Percentiles rank a stretch among this genome's conserved stretches.
phyloP scores from a whole-genome alignment of 1,140 invertebrate genomes.

The Formica exsecta region DNA sequence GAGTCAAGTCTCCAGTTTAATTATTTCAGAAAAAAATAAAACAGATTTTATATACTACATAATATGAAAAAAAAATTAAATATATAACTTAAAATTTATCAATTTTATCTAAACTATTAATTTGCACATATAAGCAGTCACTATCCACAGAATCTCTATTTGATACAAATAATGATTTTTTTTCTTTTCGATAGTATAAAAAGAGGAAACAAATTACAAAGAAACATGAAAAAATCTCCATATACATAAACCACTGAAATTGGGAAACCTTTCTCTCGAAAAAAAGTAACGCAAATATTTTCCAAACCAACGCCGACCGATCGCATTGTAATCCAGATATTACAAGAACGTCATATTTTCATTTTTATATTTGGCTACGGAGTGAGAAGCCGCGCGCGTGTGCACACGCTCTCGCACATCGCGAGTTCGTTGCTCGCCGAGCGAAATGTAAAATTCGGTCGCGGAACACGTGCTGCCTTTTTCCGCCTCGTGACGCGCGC shows the following conservation, averaged over 20 bases:
- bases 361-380: conserved; percentile 66
- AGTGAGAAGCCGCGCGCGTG: conserved; percentile 37
- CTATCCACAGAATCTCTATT: background rate
- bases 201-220: background rate
- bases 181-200: background rate
- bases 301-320: conserved; percentile 42
- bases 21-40: background rate
- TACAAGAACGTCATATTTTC: conserved; percentile 69
- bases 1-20: background rate
- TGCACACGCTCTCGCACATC: background rate
- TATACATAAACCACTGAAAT: background rate
- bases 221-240: conserved; percentile 25
- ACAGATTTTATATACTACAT: background rate
- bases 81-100: no score
- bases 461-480: conserved; percentile 71
- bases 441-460: conserved; percentile 71
- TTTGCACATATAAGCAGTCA: background rate
- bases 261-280: background rate
- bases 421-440: conserved; percentile 22
- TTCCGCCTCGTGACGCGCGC: conserved; percentile 72
- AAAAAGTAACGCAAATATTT: conserved; percentile 66
- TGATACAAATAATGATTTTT: background rate
- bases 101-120: background rate
- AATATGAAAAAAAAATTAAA: no score
- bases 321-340: conserved; percentile 73